Conservation (phyloP, 2,113 vertebrate genomes). For the Tetrax tetrax region DNA sequence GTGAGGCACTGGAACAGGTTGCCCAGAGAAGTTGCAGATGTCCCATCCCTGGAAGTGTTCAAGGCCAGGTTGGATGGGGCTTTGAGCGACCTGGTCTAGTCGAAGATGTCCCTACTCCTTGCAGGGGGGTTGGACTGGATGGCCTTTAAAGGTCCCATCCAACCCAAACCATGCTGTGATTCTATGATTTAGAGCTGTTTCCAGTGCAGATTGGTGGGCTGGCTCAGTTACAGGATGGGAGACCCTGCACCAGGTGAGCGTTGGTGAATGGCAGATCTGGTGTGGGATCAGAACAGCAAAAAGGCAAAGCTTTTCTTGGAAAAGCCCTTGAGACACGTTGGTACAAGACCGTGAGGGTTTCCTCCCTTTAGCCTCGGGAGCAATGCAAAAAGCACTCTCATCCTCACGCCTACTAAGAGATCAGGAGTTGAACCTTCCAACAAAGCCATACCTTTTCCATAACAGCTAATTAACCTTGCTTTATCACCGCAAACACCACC, state of each 20-base stretch:
- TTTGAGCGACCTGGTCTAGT: no score
- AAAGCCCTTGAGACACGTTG: background rate
- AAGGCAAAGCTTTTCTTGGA: background rate
- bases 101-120: no score
- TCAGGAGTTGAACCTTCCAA: background rate
- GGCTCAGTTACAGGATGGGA: background rate
- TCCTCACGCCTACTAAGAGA: background rate
- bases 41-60: no score
- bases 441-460: background rate
- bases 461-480: background rate
- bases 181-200: background rate
- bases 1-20: no score
- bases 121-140: no score
- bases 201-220: background rate
- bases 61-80: no score
- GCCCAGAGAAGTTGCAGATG: no score
- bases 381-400: background rate
- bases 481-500: background rate
- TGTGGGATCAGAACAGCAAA: background rate
- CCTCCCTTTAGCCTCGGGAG: background rate
- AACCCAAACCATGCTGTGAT: no score
- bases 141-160: no score
- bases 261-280: background rate
- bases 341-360: background rate
- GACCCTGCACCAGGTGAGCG: accelerated